Conservation (phyloP, 2,888 invertebrate species). For the Troilus luridus region DNA sequence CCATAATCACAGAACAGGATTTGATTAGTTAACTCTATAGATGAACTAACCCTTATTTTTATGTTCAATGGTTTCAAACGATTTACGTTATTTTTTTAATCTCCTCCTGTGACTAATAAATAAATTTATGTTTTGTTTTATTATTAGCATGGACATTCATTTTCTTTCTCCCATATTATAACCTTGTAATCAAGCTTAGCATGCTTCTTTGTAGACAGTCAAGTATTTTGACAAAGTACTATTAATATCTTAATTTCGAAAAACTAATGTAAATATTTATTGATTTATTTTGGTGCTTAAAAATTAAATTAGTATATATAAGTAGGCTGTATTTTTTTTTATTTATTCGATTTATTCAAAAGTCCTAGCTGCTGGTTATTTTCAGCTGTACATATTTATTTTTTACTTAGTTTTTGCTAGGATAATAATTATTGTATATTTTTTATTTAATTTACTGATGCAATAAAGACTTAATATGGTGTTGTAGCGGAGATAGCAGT, state of each 20-base stretch:
- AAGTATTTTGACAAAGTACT: not conserved
- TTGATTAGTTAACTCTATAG: not conserved
- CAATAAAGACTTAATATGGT: conserved; percentile 44
- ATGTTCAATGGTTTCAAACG: not conserved
- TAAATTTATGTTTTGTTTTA: not conserved
- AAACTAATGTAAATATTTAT: not conserved
- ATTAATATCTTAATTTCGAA: not conserved
- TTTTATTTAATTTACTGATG: conserved; percentile 14
- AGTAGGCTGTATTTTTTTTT: not conserved
- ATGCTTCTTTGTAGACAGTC: not conserved
- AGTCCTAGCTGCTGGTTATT: not conserved
- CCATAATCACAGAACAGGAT: not conserved
- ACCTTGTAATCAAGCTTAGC: not conserved
- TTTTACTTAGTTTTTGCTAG: not conserved
- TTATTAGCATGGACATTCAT: not conserved
- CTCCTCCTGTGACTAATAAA: not conserved
- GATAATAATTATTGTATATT: not conserved
- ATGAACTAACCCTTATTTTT: not conserved
- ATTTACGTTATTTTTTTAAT: not conserved
- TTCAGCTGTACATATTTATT: not conserved
- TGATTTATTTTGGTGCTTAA: not conserved
- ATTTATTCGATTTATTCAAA: not conserved
- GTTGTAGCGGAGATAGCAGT: conserved; percentile 57
- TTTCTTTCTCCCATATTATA: not conserved
- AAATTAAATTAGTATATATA: not conserved